phyloP scores from a whole-genome alignment of 2,113 vertebrate genomes.

The Amphilophus citrinellus region DNA sequence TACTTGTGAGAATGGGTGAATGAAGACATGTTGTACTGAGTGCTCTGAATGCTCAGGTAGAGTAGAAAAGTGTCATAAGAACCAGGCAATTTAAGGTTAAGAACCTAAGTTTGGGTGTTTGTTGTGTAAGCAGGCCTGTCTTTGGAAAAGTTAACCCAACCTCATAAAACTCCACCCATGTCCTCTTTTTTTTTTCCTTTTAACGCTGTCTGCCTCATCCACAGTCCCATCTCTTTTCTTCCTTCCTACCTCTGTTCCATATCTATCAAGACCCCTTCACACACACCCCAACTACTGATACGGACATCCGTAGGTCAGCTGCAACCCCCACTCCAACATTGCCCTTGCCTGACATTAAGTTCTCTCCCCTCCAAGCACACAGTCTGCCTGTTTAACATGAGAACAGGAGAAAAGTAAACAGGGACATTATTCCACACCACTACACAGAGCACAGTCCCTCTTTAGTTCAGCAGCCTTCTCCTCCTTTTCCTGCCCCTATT shows the following conservation, averaged over 20 bases:
- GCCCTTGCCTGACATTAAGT: conserved; percentile 18
- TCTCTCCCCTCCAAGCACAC: conserved; percentile 13
- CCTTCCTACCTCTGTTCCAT: background rate
- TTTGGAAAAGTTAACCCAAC: background rate
- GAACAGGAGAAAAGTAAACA: conserved; percentile 60
- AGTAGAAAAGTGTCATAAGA: too few relatives aligned
- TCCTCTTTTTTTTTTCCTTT: background rate
- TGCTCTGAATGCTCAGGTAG: too few relatives aligned
- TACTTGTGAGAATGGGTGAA: too few relatives aligned
- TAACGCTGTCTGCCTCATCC: background rate
- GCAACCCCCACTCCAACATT: background rate
- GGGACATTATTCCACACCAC: conserved; percentile 64
- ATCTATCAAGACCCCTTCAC: conserved; percentile 14
- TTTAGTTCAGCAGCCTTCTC: conserved; percentile 26
- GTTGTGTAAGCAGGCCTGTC: background rate
- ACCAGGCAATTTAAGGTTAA: too few relatives aligned
- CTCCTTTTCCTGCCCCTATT: background rate
- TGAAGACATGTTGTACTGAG: too few relatives aligned
- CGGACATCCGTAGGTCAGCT: conserved; percentile 25
- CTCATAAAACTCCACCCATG: background rate
- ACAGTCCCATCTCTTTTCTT: background rate
- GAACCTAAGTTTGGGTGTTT: too few relatives aligned
- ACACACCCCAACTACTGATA: background rate
- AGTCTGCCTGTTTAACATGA: conserved; percentile 47
- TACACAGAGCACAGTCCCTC: conserved; percentile 32